Base-by-base conservation (phyloP, 2,888 invertebrate genomes). In the Thera britannica region DNA sequence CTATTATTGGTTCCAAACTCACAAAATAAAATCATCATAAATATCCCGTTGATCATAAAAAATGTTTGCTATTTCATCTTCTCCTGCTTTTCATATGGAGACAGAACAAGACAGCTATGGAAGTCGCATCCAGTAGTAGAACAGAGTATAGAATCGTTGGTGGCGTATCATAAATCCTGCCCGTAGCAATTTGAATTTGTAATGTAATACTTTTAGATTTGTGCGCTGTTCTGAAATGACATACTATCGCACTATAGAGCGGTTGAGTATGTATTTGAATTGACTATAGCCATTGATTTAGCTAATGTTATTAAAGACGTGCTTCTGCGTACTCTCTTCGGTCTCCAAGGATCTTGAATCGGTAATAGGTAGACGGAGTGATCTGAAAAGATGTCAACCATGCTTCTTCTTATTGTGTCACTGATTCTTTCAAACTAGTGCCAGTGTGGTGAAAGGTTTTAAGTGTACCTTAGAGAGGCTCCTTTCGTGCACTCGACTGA, bases 111-210 rank as follows among this genome's bases (percentile, higher is more conserved):
- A 46, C 46, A 62, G 6, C n/a, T 48, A 46, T 38, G 51, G 11
- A n/a, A 7, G 36, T n/a, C 8, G 54, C 9, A 59, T 48, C 48
- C 23, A 54, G 54, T 48, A 48, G 23, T 23, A 23, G 23, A 23
- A 23, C 23, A 23, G 62, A 48, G 38, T 58, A 64, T 57, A 34
- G 52, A 51, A 51, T 44, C 12, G 34, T 62, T 61, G 56, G 67
- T 68, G 70, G 72, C 70, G 68, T 51, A 56, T 56, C 58, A 70
- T 70, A 75, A 72, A 75, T 72, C 65, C 62, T 67, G 46, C 49
- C 44, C 62, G 63, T 52, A 66, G 64, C 68, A 66, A 73, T 75
- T 73, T 70, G 72, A 73, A 73, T 75, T 65, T 72, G 70, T 73
- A 71, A 73, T 71, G 69, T 67, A 72, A 73, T 75, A 68, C 68